Evolutionary conservation across 2,888 invertebrate genomes (phyloP).

Genomic region (Heliconius charithonia): DNA sequence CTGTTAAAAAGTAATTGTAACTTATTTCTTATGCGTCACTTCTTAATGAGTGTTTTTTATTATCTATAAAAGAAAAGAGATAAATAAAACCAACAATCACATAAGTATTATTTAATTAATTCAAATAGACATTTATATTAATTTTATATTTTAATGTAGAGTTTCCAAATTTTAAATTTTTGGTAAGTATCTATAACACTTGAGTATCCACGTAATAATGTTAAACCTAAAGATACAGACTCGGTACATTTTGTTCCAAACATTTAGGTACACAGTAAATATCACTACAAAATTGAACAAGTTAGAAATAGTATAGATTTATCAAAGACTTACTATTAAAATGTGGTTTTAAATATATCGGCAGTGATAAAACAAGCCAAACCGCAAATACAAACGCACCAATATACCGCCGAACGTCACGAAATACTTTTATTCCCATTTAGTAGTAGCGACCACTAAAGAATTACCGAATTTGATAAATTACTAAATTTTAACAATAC

Average conservation of each 20-base stretch:
- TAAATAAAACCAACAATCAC: slow-evolving; percentile 73
- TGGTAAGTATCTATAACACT: slow-evolving; percentile 80
- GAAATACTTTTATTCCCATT: slow-evolving; percentile 41
- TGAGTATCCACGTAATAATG: slow-evolving; percentile 70
- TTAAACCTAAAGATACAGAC: slow-evolving; percentile 74
- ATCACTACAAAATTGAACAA: slow-evolving; percentile 83
- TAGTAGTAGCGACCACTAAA: slow-evolving; percentile 29
- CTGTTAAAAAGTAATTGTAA: background rate
- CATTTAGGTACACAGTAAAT: slow-evolving; percentile 80
- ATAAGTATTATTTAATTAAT: slow-evolving; percentile 77
- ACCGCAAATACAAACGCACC: slow-evolving; percentile 52
- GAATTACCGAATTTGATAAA: slow-evolving; percentile 53
- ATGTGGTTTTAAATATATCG: slow-evolving; percentile 72
- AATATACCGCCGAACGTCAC: slow-evolving; percentile 37
- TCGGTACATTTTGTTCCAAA: slow-evolving; percentile 78
- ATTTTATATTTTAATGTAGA: slow-evolving; percentile 72
- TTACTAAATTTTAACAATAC: slow-evolving; percentile 65
- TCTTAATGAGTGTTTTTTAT: no score
- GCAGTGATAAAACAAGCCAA: slow-evolving; percentile 81
- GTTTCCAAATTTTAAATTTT: slow-evolving; percentile 77
- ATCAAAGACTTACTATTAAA: slow-evolving; percentile 78
- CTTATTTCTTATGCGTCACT: no score
- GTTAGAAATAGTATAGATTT: slow-evolving; percentile 82
- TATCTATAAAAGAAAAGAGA: background rate
- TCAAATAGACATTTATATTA: slow-evolving; percentile 83